These are phyloP conservation scores for Mareca strepera DNA, from an alignment of 2,797 vertebrate species.

Conservation along the genomic window DNA sequence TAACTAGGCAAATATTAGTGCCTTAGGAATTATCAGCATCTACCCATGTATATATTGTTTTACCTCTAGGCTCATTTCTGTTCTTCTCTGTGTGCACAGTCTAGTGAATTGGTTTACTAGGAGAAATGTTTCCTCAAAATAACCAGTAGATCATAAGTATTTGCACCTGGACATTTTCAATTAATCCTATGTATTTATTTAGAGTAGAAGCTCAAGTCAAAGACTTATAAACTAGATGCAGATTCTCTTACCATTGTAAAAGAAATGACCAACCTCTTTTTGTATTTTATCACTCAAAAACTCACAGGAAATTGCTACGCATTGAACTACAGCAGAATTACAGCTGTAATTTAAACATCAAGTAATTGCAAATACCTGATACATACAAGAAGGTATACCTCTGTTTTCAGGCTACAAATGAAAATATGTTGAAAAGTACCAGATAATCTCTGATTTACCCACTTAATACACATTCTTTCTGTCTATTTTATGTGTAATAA, in stretches of 20 bases:
- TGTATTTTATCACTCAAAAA: not conserved
- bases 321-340: not conserved
- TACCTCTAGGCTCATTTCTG: not conserved
- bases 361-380: not conserved
- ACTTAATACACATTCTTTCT: not conserved
- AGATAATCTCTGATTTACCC: not conserved
- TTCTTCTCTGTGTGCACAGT: not conserved
- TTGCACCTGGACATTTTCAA: not conserved
- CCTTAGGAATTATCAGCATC: not conserved
- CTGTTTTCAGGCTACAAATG: not conserved
- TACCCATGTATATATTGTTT: not conserved
- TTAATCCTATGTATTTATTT: not conserved
- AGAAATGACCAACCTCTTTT: not conserved
- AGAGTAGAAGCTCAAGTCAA: not conserved
- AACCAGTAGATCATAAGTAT: not conserved
- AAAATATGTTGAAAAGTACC: not conserved
- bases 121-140: not conserved
- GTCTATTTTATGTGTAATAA: not conserved
- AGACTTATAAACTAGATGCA: not conserved
- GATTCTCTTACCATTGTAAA: not conserved
- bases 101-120: not conserved
- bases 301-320: not conserved
- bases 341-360: not conserved
- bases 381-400: not conserved
- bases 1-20: not conserved